Percentiles rank a stretch among this genome's conserved stretches.
These are phyloP conservation scores for Gastrophysa polygoni DNA, from an alignment of 2,888 invertebrate species.

Conservation along the genomic window DNA sequence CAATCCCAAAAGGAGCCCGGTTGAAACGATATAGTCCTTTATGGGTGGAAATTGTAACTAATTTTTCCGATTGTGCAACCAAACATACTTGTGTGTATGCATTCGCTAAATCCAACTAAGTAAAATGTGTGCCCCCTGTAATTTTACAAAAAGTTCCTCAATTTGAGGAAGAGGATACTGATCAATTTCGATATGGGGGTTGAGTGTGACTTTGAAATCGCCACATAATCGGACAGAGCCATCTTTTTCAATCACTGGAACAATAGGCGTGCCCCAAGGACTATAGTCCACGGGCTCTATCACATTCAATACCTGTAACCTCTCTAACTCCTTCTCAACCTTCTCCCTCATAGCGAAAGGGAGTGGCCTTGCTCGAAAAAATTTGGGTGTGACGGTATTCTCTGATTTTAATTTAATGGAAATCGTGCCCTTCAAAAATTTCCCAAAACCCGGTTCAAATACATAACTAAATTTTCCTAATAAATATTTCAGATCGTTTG, in stretches of 20 bases:
- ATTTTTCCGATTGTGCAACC: constrained; percentile 19
- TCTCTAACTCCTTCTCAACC: constrained; percentile 14
- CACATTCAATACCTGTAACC: constrained; percentile 5
- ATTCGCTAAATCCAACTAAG: constrained; percentile 26
- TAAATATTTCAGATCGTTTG: not conserved
- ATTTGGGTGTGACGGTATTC: not conserved
- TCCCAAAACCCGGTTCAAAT: constrained; percentile 13
- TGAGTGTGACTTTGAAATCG: constrained; percentile 27
- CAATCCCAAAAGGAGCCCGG: constrained; percentile 27
- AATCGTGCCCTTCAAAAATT: not conserved
- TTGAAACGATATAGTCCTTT: constrained; percentile 37
- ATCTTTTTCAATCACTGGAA: constrained; percentile 3
- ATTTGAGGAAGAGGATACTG: constrained; percentile 26
- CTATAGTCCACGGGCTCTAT: constrained; percentile 3
- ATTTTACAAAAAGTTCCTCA: constrained; percentile 24
- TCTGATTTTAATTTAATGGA: constrained; percentile 1
- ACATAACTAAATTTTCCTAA: not conserved
- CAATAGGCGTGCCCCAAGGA: constrained; percentile 11
- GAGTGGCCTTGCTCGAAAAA: constrained; percentile 7
- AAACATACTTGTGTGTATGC: constrained; percentile 27
- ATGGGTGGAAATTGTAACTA: constrained; percentile 26
- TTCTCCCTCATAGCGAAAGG: constrained; percentile 18
- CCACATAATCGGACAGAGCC: constrained; percentile 23
- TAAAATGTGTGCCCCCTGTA: constrained; percentile 25
- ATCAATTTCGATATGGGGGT: constrained; percentile 24